Percentiles rank a stretch among this genome's conserved stretches.
These are phyloP conservation scores for Anadara kagoshimensis DNA, from an alignment of 1,140 invertebrate species.

Conservation along the genomic window DNA sequence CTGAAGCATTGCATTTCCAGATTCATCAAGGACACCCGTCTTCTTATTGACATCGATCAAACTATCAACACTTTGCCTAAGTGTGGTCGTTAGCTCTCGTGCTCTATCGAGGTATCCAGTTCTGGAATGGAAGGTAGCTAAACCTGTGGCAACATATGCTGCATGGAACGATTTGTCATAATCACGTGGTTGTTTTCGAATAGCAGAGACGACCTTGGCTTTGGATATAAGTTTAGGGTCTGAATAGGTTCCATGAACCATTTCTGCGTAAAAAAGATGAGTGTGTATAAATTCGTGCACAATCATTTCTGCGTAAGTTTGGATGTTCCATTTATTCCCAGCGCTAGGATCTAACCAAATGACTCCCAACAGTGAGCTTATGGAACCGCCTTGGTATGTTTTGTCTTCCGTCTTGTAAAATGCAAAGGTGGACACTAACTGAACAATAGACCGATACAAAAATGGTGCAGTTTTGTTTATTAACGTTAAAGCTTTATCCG, in stretches of 20 bases:
- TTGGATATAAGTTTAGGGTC: neutral
- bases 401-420: no score
- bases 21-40: constrained; percentile 1
- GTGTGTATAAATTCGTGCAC: constrained; percentile 17
- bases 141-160: constrained; percentile 15
- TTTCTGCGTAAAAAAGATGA: constrained; percentile 5
- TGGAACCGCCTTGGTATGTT: no score
- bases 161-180: constrained; percentile 17
- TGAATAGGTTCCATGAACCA: constrained; percentile 10
- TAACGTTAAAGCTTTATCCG: constrained; percentile 3
- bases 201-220: constrained; percentile 6
- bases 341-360: constrained; percentile 15
- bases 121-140: neutral
- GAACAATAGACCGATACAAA: constrained; percentile 11
- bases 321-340: neutral
- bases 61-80: neutral
- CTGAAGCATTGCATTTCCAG: constrained; percentile 9
- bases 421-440: neutral
- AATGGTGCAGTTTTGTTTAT: constrained; percentile 6
- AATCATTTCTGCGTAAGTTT: constrained; percentile 9
- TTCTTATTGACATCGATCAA: neutral
- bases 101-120: constrained; percentile 1
- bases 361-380: no score
- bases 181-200: constrained; percentile 2
- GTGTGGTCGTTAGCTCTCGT: no score